Conservation (phyloP, 1,140 invertebrate genomes). For the Anagrus nilaparvatae region DNA sequence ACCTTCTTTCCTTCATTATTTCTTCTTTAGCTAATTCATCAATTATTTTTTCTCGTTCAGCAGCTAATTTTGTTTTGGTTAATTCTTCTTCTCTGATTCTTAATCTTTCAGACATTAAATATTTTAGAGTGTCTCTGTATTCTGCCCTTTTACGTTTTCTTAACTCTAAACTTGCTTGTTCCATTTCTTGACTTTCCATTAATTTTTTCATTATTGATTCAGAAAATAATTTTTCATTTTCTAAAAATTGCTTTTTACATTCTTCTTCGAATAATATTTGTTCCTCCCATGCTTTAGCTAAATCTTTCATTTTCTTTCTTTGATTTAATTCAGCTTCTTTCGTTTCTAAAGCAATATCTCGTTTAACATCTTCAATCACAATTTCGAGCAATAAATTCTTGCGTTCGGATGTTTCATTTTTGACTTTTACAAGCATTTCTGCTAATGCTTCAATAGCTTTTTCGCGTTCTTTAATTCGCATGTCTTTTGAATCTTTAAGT, state of each 20-base stretch:
- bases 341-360: conserved; percentile 15
- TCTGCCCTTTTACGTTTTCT: conserved; percentile 20
- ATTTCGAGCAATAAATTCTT: conserved; percentile 21
- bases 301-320: conserved; percentile 15
- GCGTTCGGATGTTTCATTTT: conserved; percentile 16
- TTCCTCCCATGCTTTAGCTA: conserved; percentile 18
- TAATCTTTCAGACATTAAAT: conserved; percentile 22
- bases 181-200: conserved; percentile 23
- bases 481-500: background rate
- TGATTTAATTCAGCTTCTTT: conserved; percentile 11
- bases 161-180: conserved; percentile 19
- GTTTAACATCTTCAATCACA: conserved; percentile 21
- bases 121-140: conserved; percentile 25
- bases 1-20: conserved; percentile 19
- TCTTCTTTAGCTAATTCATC: conserved; percentile 62
- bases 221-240: conserved; percentile 22
- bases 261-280: conserved; percentile 25
- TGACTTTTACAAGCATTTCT: conserved; percentile 15
- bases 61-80: conserved; percentile 8
- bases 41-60: conserved; percentile 75
- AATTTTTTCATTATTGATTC: conserved; percentile 23
- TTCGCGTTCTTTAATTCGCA: conserved; percentile 16
- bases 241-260: conserved; percentile 17
- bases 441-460: conserved; percentile 15
- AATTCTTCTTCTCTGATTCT: conserved; percentile 21